Evolutionary conservation across 2,888 invertebrate genomes (phyloP), one percentile per base, ranked within the genome.

Genomic region (Drosophila aldrichi): DNA sequence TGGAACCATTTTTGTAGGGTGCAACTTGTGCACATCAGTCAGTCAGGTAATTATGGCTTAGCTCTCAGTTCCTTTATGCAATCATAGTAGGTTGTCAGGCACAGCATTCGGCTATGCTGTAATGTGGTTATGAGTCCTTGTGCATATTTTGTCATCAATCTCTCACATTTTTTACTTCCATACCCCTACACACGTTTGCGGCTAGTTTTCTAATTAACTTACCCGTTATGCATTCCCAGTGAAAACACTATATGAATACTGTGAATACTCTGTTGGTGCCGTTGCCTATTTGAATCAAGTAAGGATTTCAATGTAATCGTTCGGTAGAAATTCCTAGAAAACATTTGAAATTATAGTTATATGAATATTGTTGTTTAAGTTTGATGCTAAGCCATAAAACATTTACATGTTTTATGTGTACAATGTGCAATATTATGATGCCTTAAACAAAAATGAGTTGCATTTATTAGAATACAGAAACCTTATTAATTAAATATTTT

Each of bases 91-190:
- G 18, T 20, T 49, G 49, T 49, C 49, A 49, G 34, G 2, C 14
- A 10, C 49, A 49, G 49, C 20, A 32, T 14, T 18, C 1, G 32
- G 32, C 20, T 49, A 32, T 49, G 32, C 12, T 32, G 10, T 18
- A 18, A 12, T 14, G 18, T 10, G 32, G 12, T 32, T 18, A 34
- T 49, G 49, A 20, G 49, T 32, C 14, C 8, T 14, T 34, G 14
- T 49, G 49, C 49, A 49, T 18, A 49, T 49, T 32, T 49, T 18
- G 18, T 49, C 48, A 49, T 18, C 18, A 18, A 10, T 16, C n/a
- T 29, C 29, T 18, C 32, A 32, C 18, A 18, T 49, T 32, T 22
- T 4, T 29, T 48, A 10, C 6, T 6, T 16, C 0, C 10, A n/a
- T 2, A 12, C 2, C 4, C 29, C 49, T 18, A 18, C 48, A n/a